Evolutionary conservation across 2,888 invertebrate species (phyloP), one percentile per base, ranked within the genome.

Genomic region (Vesta saturnalis): DNA sequence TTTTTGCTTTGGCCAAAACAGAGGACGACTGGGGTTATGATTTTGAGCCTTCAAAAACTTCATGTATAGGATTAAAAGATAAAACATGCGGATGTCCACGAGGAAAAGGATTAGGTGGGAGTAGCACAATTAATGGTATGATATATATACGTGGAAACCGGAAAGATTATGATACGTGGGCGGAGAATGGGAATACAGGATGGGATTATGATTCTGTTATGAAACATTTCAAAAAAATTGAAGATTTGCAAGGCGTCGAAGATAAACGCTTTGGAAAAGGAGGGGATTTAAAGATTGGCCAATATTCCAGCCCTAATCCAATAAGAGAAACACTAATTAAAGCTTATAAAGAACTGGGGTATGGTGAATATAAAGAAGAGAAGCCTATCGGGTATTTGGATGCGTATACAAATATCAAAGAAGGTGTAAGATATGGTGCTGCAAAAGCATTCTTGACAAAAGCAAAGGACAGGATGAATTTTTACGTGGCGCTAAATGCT

Each of bases 31-130:
- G 80, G 81, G 62, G 72, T 6, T 81, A 74, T 67, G n/a, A 16
- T 61, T 72, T 81, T 54, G 76, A 78, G 46, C 75, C 73, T 39
- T 78, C 79, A 0, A 22, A 61, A 18, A 54, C 46, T 0, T 18
- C 15, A 19, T 59, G 95, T 78, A 88, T 92, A 70, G 94, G 93
- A 4, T 94, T 94, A 93, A 89, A 90, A 74, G 93, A 92, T 0
- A 93, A 93, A 81, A 87, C 93, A n/a, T 58, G 58, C 16, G 2
- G 2, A 3, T 39, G 12, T 39, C 58, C 35, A 8, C 15, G 58
- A 16, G 58, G 58, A 10, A 58, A 58, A 16, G n/a, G 8, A 1
- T 58, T 58, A 16, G 58, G 58, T 16, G 58, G 58, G 16, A 16
- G 16, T 1, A 58, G 39, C 16, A 3, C 43, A 2, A 58, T 58